Evolutionary conservation across 2,113 vertebrate species (phyloP).

Genomic region (Xenotilapia flavipinnis): DNA sequence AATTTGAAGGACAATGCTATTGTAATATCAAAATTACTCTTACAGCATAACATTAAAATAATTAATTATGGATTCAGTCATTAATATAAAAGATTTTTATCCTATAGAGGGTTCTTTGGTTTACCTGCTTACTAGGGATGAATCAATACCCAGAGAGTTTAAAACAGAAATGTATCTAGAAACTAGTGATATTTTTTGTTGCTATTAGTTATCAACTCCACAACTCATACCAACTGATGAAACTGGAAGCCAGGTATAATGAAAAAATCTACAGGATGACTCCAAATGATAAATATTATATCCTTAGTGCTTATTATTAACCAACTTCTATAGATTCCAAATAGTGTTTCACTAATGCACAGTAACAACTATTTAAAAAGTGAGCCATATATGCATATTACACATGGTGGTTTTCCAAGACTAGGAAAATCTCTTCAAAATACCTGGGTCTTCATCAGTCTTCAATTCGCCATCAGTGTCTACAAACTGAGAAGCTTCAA

Average conservation of each 20-base stretch:
- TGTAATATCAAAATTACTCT: neutral
- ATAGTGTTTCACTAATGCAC: neutral
- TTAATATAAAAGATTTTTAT: neutral
- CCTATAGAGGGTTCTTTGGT: neutral
- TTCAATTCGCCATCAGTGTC: neutral
- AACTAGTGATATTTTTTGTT: neutral
- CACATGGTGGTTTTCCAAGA: neutral
- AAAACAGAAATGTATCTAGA: neutral
- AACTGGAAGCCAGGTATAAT: neutral
- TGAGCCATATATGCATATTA: neutral
- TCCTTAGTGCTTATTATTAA: neutral
- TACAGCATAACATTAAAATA: neutral
- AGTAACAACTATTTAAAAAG: neutral
- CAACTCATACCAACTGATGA: neutral
- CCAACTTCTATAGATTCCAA: neutral
- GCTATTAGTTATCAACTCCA: neutral
- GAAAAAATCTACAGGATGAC: neutral
- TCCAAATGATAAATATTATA: neutral
- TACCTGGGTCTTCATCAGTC: neutral
- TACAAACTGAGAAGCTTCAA: neutral
- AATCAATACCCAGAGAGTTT: neutral
- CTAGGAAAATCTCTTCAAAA: neutral
- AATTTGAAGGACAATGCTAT: neutral
- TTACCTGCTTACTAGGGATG: neutral
- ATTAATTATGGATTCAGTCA: neutral